A percentile compares a stretch with the other conserved stretches of the same genome.
Conservation (phyloP, 2,113 vertebrate species). For the Poecilia latipinna region DNA sequence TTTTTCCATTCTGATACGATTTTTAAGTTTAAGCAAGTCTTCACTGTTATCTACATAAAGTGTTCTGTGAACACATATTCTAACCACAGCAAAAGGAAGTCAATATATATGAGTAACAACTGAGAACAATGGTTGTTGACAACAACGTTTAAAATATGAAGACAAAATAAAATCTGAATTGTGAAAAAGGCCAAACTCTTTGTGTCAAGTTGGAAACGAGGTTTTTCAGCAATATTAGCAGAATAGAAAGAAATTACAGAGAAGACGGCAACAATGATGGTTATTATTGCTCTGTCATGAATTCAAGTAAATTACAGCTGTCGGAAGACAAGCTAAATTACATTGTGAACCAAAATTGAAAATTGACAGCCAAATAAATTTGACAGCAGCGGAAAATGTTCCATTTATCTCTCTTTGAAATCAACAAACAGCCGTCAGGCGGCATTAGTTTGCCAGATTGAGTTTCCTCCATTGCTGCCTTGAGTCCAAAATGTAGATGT, state of each 20-base stretch:
- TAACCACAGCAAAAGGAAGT: too few species aligned
- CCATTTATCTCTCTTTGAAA: slow-evolving; percentile 3
- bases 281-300: slow-evolving; percentile 9
- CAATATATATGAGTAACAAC: too few species aligned
- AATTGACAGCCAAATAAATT: slow-evolving; percentile 2
- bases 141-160: too few species aligned
- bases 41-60: too few species aligned
- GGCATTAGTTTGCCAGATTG: background rate
- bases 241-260: background rate
- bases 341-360: slow-evolving; percentile 3
- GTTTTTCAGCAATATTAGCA: background rate
- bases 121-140: too few species aligned
- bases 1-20: too few species aligned
- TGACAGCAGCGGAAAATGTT: background rate
- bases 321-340: background rate
- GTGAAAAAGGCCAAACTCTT: background rate
- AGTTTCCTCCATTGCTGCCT: slow-evolving; percentile 8
- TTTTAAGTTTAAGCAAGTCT: too few species aligned
- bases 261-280: background rate
- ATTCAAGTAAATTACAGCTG: background rate
- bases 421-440: slow-evolving; percentile 7
- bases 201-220: background rate
- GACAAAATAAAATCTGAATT: background rate
- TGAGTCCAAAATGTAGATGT: background rate
- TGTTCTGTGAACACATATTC: too few species aligned